Evolutionary conservation across 1,140 invertebrate species (phyloP), one percentile per base, ranked within the genome.

Genomic region (Diorhabda carinulata): DNA sequence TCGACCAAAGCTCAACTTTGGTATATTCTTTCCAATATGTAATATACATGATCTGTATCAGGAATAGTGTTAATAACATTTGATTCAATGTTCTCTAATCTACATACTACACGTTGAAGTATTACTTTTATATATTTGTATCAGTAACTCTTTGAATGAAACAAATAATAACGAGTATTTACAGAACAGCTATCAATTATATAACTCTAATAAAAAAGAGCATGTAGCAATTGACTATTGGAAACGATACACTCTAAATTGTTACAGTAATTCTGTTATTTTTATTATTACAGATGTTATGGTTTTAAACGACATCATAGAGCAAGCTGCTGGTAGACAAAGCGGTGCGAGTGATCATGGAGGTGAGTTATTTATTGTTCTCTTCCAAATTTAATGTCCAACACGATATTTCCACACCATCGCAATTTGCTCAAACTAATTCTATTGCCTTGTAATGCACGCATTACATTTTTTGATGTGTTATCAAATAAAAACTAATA

Each of bases 231-330:
- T 25, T 25, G 25, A 25, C 25, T 25, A 25, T 25, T 25, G 25
- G 25, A 25, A 25, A 25, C 25, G 25, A 25, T 1, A 25, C 25
- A 7, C 10, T 64, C 40, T 7, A 41, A 52, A 65, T 8, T 7
- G 25, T 5, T 45, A 67, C 10, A 45, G 8, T 41, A n/a, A 6
- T 8, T 65, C 25, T 56, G 43, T 8, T 5, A 5, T 10, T 59
- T 8, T n/a, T 43, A 25, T 62, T 66, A 72, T 88, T 87, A 25
- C 83, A 98, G 96, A 98, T 88, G 95, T 98, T 62, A 96, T 98
- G 94, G 95, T 98, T 70, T 84, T 98, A 73, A 97, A 97, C 82
- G 95, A 98, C 81, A 97, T 98, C 72, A 95, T 98, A 73, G 96
- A 98, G 82, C 95, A 98, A 86, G 96, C 95, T 44, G 93, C 92